phyloP scores from a whole-genome alignment of 2,113 vertebrate species.

The Xyrauchen texanus region DNA sequence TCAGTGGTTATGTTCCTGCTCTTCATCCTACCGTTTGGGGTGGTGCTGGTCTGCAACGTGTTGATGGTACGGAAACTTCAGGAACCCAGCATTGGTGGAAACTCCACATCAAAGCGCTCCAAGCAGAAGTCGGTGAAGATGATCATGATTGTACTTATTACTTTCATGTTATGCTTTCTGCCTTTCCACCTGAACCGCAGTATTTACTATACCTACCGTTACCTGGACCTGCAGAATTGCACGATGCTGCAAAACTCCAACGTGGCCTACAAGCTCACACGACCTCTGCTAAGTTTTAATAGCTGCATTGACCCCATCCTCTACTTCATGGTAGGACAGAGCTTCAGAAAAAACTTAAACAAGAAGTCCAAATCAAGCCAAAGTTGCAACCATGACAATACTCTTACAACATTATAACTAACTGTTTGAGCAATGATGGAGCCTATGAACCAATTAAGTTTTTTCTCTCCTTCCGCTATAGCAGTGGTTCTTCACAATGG shows the following conservation, averaged over 20 bases:
- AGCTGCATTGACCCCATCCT: slow-evolving; percentile 93
- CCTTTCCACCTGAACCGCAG: slow-evolving; percentile 93
- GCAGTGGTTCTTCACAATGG: too few relatives aligned
- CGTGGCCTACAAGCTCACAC: slow-evolving; percentile 88
- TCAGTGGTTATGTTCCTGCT: slow-evolving; percentile 69
- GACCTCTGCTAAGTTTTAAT: slow-evolving; percentile 90
- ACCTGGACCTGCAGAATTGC: slow-evolving; percentile 83
- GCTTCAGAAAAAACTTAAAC: slow-evolving; percentile 59
- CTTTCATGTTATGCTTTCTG: slow-evolving; percentile 90
- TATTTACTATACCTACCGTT: slow-evolving; percentile 85
- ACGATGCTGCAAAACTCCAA: slow-evolving; percentile 76
- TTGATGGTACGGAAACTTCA: slow-evolving; percentile 86
- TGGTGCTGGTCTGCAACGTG: slow-evolving; percentile 86
- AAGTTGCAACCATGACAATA: too few relatives aligned
- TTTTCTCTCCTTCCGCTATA: too few relatives aligned
- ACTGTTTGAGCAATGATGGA: too few relatives aligned
- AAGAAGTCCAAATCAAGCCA: too few relatives aligned
- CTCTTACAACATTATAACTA: too few relatives aligned
- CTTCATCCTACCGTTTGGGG: slow-evolving; percentile 77
- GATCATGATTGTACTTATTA: slow-evolving; percentile 86
- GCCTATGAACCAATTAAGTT: too few relatives aligned
- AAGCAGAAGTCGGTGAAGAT: slow-evolving; percentile 94
- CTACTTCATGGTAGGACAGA: slow-evolving; percentile 90
- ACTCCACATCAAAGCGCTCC: slow-evolving; percentile 68
- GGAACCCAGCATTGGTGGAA: slow-evolving; percentile 66